Evolutionary conservation across 1,140 invertebrate genomes (phyloP).

Genomic region (Pygmarrhopalites habei): DNA sequence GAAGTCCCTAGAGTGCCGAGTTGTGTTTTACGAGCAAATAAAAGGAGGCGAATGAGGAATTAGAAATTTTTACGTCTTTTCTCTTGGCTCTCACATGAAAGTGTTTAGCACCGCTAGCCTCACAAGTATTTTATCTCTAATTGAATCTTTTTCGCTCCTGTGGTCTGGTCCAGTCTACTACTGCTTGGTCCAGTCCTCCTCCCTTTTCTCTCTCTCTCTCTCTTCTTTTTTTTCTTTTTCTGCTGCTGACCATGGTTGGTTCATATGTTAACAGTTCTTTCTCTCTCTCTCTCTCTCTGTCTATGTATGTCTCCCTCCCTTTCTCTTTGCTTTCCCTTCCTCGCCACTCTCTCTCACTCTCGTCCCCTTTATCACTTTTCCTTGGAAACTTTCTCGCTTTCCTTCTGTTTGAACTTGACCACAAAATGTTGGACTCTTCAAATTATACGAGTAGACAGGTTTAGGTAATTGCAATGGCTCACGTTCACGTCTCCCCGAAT

Average conservation of each 20-base stretch:
- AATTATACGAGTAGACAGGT: neutral
- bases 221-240: neutral
- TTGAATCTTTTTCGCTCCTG: slow-evolving; percentile 13
- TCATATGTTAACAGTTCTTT: neutral
- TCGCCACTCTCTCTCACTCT: neutral
- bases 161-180: neutral
- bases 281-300: too few relatives aligned
- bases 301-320: too few relatives aligned
- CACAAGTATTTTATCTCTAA: slow-evolving; percentile 18
- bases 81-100: slow-evolving; percentile 15
- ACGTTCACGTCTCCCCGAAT: neutral
- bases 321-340: neutral
- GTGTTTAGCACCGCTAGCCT: slow-evolving; percentile 14
- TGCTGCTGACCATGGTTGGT: neutral
- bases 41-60: slow-evolving; percentile 17
- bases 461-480: neutral
- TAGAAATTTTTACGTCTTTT: slow-evolving; percentile 23
- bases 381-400: neutral
- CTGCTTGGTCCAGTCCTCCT: neutral
- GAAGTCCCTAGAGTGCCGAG: slow-evolving; percentile 13
- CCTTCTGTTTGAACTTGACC: neutral
- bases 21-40: slow-evolving; percentile 21
- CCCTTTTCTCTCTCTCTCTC: neutral
- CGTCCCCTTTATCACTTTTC: neutral
- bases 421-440: neutral